These are phyloP conservation scores for Tribolium madens DNA, from an alignment of 1,140 invertebrate genomes.

Conservation along the genomic window DNA sequence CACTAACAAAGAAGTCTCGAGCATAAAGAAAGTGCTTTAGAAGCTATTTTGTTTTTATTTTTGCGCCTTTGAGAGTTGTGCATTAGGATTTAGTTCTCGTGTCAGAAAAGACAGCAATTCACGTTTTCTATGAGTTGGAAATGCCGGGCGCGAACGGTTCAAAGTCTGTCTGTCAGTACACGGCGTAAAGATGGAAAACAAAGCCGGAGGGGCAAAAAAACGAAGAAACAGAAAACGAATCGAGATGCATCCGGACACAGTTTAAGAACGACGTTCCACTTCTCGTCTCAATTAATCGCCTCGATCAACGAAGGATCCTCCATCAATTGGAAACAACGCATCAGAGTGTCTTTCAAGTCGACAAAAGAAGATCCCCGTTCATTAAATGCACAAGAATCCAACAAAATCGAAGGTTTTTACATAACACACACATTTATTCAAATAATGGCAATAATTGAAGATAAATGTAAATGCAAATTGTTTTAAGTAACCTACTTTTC, in stretches of 20 bases:
- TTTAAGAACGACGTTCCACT: constrained; percentile 30
- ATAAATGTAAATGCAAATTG: no score
- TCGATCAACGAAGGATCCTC: background rate
- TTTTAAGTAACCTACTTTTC: no score
- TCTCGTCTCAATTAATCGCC: constrained; percentile 24
- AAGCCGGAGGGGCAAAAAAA: constrained; percentile 4
- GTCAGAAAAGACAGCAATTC: constrained; percentile 38
- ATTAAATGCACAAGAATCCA: background rate
- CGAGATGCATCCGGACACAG: constrained; percentile 29
- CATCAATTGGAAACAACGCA: constrained; percentile 23
- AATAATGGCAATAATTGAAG: no score
- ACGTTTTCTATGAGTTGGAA: constrained; percentile 38
- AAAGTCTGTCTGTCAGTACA: constrained; percentile 21
- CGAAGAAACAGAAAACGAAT: constrained; percentile 8
- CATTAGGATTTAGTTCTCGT: constrained; percentile 38
- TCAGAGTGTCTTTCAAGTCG: background rate
- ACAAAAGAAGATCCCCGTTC: background rate
- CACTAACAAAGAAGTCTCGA: constrained; percentile 37
- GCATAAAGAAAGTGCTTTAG: constrained; percentile 38
- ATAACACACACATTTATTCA: no score
- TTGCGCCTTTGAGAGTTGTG: constrained; percentile 32
- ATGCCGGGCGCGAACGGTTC: constrained; percentile 30
- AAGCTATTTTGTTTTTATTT: constrained; percentile 38
- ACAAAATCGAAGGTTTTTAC: no score
- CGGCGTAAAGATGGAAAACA: constrained; percentile 22